Evolutionary conservation across 2,888 invertebrate species (phyloP).

Genomic region (Eristalis pertinax): DNA sequence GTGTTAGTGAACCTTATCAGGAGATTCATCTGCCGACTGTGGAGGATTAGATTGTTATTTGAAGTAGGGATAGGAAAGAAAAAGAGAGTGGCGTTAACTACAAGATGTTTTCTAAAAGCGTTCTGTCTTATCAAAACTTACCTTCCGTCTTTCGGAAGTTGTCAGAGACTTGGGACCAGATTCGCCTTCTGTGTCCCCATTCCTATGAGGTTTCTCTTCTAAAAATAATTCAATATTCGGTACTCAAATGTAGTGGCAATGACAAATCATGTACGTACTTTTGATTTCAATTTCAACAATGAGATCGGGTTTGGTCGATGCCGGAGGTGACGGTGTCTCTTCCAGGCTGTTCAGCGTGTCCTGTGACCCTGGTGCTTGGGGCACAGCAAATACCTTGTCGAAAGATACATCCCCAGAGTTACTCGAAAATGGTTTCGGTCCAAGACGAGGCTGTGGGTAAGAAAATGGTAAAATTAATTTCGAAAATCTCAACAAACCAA

Average conservation of each 20-base stretch:
- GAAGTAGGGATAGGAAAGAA: constrained; percentile 45
- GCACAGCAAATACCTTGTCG: constrained; percentile 91
- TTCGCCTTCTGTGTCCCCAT: constrained; percentile 82
- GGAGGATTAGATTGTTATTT: constrained; percentile 55
- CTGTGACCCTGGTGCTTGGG: constrained; percentile 85
- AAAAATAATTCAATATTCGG: constrained; percentile 26
- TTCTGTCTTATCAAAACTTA: constrained; percentile 77
- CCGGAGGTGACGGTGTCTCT: constrained; percentile 57
- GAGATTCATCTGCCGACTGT: constrained; percentile 78
- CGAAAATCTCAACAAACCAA: neutral
- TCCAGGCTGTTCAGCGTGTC: constrained; percentile 72
- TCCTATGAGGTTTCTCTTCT: constrained; percentile 74
- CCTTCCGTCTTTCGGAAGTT: constrained; percentile 90
- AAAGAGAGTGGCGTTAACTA: constrained; percentile 57
- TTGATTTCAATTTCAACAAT: constrained; percentile 82
- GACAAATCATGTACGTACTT: constrained; percentile 77
- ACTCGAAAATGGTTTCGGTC: constrained; percentile 93
- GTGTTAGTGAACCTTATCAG: constrained; percentile 78
- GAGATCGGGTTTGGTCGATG: constrained; percentile 77
- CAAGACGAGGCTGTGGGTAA: constrained; percentile 88
- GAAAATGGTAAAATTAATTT: constrained; percentile 39
- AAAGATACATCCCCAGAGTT: constrained; percentile 90
- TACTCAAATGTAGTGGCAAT: neutral
- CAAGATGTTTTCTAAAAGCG: constrained; percentile 7
- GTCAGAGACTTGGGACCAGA: constrained; percentile 89